Conservation (phyloP, 2,888 invertebrate species). For the Protodeltote pygarga region DNA sequence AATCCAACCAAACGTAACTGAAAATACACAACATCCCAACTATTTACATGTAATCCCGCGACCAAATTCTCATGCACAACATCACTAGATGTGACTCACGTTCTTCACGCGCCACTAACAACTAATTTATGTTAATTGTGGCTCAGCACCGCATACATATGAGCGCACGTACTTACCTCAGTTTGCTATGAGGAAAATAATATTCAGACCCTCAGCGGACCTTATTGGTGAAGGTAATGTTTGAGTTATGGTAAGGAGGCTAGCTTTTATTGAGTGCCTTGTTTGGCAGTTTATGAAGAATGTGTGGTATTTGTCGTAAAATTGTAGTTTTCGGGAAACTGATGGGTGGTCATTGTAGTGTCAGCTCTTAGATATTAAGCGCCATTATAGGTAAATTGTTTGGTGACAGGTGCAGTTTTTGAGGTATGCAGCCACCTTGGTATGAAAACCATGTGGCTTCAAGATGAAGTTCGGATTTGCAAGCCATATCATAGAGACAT, state of each 20-base stretch:
- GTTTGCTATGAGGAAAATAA: constrained; percentile 61
- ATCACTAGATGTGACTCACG: constrained; percentile 71
- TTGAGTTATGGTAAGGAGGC: constrained; percentile 28
- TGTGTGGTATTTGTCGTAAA: background rate
- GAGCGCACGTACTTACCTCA: constrained; percentile 73
- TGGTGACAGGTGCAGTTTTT: no score
- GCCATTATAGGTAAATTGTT: no score
- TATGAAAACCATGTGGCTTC: no score
- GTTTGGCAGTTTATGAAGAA: background rate
- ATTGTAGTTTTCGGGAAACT: no score
- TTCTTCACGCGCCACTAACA: constrained; percentile 81
- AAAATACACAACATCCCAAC: background rate
- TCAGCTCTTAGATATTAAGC: no score
- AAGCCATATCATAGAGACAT: no score
- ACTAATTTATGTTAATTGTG: constrained; percentile 83
- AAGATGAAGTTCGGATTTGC: no score
- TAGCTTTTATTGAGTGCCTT: background rate
- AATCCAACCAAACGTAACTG: background rate
- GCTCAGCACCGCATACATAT: constrained; percentile 71
- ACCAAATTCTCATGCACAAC: constrained; percentile 1
- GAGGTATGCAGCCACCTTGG: no score
- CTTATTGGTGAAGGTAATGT: constrained; percentile 43
- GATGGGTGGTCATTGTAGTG: no score
- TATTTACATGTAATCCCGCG: constrained; percentile 10
- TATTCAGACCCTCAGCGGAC: constrained; percentile 45